Evolutionary conservation across 2,113 vertebrate species (phyloP), one percentile per base, ranked within the genome.

Genomic region (Nestor notabilis): DNA sequence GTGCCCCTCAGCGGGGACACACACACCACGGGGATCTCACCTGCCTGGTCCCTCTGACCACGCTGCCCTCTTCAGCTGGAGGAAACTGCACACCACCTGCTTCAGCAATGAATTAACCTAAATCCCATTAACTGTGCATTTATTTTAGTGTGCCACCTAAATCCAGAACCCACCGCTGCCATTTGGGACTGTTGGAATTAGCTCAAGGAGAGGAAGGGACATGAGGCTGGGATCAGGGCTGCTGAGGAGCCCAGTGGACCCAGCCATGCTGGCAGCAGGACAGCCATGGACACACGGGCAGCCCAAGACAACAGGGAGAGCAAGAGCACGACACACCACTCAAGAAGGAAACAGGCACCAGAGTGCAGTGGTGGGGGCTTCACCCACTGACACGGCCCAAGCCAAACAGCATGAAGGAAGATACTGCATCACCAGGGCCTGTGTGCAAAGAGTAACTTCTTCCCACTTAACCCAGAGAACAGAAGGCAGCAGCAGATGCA

Each of bases 181-280:
- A 24, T 66, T 85, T 78, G 95, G 96, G 96, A 96, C 46, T 6
- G 1, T 66, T 31, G 10, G 46, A 96, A 96, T 7, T 79, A 96
- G 96, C 95, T 95, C 96, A 96, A 96, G 96, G 91, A 96, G 95
- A 96, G 88, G 69, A 90, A 60, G 87, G 65, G 79, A 89, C 8
- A 0, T 3, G 5, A 80, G 55, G 25, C 31, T 2, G 41, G 27
- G 35, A 47, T 35, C 68, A 90, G 58, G 0, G 0, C 66, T 24
- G 47, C 43, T 1, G 7, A 31, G 56, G 55, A 86, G 66, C 55
- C 46, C 5, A 6, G 65, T 1, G 5, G 35, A 17, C 23, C 74
- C 0, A 2, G 60, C 2, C 4, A 13, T 1, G 35, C 28, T 3
- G 0, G 49, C 43, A 41, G 50, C 3, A 1, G 55, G 74, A n/a